phyloP scores from a whole-genome alignment of 2,797 vertebrate genomes.

The Sarcoramphus papa region DNA sequence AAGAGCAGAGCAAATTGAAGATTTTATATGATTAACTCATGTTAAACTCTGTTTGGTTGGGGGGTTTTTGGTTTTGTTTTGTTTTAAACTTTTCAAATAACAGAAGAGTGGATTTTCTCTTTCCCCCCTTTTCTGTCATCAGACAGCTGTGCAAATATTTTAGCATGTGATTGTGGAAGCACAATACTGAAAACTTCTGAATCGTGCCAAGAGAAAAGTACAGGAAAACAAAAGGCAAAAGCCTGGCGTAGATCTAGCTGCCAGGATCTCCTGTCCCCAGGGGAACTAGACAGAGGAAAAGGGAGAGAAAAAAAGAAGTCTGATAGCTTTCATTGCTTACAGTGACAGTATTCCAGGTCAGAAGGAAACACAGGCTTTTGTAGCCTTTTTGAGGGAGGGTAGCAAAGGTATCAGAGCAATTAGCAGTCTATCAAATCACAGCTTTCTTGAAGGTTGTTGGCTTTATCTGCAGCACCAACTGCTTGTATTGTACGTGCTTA shows the following conservation, averaged over 20 bases:
- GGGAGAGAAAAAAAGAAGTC: neutral
- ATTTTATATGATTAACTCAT: neutral
- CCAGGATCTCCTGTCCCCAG: conserved; percentile 43
- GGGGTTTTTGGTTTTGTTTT: neutral
- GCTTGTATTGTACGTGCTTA: neutral
- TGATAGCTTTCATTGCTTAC: neutral
- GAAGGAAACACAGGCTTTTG: neutral
- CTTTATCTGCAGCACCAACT: neutral
- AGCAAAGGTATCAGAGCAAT: neutral
- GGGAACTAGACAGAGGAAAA: neutral
- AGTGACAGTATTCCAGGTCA: neutral
- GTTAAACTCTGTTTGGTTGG: neutral
- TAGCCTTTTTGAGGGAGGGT: neutral
- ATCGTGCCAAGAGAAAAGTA: conserved; percentile 54
- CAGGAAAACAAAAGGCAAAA: conserved; percentile 62
- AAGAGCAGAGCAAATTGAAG: neutral
- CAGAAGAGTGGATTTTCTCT: neutral
- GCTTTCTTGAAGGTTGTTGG: neutral
- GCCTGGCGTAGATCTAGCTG: conserved; percentile 2
- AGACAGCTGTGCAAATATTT: conserved; percentile 71
- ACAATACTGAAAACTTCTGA: conserved; percentile 54
- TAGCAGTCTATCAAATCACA: neutral
- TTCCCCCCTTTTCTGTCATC: neutral
- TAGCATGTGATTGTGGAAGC: conserved; percentile 53
- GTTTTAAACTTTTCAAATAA: neutral